Evolutionary conservation across 2,113 vertebrate genomes (phyloP).

Genomic region (Nycticryphes semicollaris): DNA sequence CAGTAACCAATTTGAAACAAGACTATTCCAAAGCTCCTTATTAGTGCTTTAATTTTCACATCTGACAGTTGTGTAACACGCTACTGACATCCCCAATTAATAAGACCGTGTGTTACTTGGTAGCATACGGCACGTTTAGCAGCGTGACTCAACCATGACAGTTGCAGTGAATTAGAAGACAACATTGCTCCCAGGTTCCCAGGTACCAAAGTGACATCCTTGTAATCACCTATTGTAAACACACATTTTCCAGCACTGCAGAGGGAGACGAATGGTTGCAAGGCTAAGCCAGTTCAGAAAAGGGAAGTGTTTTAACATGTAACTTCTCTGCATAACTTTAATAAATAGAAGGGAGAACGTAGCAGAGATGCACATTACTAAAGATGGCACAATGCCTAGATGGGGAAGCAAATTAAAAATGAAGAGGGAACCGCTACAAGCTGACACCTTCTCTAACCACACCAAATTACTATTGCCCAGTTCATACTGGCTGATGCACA

Average conservation of each 20-base stretch:
- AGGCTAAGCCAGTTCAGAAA: background rate
- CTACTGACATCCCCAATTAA: background rate
- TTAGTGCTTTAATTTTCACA: background rate
- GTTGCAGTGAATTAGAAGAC: background rate
- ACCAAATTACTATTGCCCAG: background rate
- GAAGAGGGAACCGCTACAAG: background rate
- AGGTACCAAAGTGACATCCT: background rate
- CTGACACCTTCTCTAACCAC: background rate
- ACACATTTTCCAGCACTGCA: background rate
- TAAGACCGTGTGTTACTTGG: background rate
- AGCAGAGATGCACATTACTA: background rate
- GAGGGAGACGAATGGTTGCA: background rate
- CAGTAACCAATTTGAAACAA: background rate
- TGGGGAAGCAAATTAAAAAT: conserved; percentile 26
- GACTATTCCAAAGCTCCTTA: background rate
- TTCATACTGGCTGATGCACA: background rate
- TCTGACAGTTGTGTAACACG: background rate
- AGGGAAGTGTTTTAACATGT: background rate
- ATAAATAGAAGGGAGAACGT: background rate
- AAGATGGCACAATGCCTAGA: background rate
- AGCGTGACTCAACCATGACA: background rate
- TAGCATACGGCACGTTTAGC: background rate
- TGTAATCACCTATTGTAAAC: background rate
- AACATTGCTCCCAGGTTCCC: background rate
- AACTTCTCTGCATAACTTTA: background rate